phyloP scores from a whole-genome alignment of 2,113 vertebrate genomes.

The Ceratotherium simum region DNA sequence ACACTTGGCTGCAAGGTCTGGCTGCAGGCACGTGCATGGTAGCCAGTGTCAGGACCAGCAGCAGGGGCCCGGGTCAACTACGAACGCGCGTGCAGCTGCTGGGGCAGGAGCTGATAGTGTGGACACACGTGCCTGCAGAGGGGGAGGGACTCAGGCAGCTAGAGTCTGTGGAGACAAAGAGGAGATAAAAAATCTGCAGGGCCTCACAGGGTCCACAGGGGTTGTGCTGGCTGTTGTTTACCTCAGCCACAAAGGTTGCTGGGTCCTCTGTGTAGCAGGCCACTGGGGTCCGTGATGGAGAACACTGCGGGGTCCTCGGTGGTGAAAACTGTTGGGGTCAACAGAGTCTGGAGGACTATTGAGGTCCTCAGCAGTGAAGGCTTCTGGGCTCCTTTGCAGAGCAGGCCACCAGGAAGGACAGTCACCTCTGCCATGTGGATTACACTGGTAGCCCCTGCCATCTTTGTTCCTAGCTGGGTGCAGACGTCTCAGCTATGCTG shows the following conservation, averaged over 20 bases:
- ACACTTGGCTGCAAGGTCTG: background rate
- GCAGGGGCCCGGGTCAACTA: background rate
- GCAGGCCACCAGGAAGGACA: background rate
- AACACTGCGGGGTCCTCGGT: background rate
- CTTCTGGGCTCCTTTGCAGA: background rate
- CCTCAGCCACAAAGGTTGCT: background rate
- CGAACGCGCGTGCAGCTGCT: background rate
- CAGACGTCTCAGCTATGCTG: background rate
- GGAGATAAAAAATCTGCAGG: no score
- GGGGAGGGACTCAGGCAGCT: background rate
- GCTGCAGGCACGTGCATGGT: background rate
- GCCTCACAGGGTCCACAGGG: background rate
- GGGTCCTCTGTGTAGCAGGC: background rate
- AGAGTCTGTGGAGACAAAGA: background rate
- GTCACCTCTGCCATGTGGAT: background rate
- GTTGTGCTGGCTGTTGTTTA: background rate
- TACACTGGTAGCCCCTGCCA: background rate
- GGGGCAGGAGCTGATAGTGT: fast-evolving
- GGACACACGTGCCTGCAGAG: background rate
- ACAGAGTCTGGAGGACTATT: background rate
- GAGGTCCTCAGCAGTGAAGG: background rate
- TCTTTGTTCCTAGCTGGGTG: background rate
- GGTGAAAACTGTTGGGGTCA: background rate
- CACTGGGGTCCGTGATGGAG: background rate
- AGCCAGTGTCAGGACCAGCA: background rate